Percentiles rank a stretch among this genome's conserved stretches.
Evolutionary conservation across 1,140 invertebrate species (phyloP).

Genomic region (Lepidotrigona ventralis): DNA sequence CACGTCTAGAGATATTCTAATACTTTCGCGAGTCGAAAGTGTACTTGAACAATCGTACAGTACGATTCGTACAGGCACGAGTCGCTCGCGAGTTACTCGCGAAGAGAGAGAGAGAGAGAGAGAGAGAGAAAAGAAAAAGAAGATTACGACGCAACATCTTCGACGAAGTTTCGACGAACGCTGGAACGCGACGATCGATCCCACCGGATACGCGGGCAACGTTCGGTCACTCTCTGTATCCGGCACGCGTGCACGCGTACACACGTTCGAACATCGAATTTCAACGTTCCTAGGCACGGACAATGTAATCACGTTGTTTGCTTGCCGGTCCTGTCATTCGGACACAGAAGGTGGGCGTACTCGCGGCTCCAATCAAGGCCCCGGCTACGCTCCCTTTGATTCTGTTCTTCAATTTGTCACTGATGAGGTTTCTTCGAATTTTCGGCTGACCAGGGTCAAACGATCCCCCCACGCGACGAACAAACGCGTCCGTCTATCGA

Average conservation of each 20-base stretch:
- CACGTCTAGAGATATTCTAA: not conserved
- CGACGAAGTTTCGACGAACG: not conserved
- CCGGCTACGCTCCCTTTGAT: constrained; percentile 25
- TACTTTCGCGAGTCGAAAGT: not conserved
- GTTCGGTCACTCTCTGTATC: not conserved
- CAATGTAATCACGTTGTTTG: constrained; percentile 53
- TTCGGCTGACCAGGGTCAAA: not conserved
- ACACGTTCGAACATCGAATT: constrained; percentile 42
- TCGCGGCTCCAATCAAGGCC: constrained; percentile 33
- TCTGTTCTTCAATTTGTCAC: constrained; percentile 23
- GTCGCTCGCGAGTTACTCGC: not conserved
- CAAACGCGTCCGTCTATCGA: not conserved
- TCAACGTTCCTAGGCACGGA: constrained; percentile 38
- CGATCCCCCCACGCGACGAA: not conserved
- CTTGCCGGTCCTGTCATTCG: constrained; percentile 41
- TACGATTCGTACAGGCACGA: not conserved
- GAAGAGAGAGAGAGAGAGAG: too few relatives aligned
- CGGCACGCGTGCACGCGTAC: constrained; percentile 23
- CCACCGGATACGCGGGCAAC: not conserved
- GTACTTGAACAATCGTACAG: not conserved
- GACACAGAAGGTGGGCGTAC: constrained; percentile 41
- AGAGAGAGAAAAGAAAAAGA: too few relatives aligned
- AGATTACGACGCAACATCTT: not conserved
- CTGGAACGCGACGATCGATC: constrained; percentile 15
- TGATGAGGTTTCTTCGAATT: constrained; percentile 20